Percentiles rank a stretch among this genome's conserved stretches.
Evolutionary conservation across 2,113 vertebrate genomes (phyloP).

Genomic region (Eurypyga helias): DNA sequence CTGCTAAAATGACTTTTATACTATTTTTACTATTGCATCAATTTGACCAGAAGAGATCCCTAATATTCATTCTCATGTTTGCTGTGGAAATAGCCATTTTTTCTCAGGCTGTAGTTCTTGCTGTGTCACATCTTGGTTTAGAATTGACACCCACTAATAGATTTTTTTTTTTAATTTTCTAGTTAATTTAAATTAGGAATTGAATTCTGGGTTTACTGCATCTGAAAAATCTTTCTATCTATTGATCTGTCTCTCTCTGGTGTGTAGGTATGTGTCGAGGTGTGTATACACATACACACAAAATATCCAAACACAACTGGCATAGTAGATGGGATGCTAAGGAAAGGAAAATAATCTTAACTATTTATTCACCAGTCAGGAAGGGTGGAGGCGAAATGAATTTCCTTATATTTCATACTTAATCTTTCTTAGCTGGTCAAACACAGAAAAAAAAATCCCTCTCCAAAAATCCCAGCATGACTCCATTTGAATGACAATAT

Average conservation of each 20-base stretch:
- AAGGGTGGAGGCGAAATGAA: not conserved
- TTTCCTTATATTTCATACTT: not conserved
- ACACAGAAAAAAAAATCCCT: not conserved
- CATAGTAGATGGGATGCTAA: not conserved
- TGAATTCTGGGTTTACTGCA: not conserved
- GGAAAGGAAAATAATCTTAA: not conserved
- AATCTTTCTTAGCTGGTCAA: not conserved
- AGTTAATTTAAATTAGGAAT: not conserved
- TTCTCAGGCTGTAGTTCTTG: not conserved
- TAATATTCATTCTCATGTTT: not conserved
- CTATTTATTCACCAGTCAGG: not conserved
- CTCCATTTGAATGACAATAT: not conserved
- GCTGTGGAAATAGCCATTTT: not conserved
- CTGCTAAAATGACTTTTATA: not conserved
- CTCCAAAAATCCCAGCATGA: not conserved
- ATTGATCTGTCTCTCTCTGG: not conserved
- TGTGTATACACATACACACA: not conserved
- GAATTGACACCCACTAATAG: not conserved
- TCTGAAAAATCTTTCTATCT: not conserved
- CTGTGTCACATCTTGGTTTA: not conserved
- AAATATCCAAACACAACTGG: not conserved
- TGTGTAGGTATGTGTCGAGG: not conserved
- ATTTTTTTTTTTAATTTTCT: not conserved
- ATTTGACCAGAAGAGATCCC: not conserved
- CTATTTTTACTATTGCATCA: not conserved